Evolutionary conservation across 1,140 invertebrate genomes (phyloP).

Genomic region (Musca domestica): DNA sequence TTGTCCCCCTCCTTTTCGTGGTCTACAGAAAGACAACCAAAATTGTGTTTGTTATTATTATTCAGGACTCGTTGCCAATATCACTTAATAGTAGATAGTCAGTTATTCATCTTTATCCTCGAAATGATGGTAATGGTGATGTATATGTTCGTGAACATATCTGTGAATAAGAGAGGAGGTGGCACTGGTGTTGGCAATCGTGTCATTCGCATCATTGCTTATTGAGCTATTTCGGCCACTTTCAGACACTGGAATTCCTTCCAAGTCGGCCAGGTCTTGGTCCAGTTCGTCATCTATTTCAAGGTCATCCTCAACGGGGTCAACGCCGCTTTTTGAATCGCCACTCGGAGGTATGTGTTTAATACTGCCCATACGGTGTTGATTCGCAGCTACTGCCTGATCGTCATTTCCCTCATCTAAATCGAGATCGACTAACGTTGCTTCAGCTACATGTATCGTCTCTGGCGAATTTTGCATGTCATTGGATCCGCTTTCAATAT

Average conservation of each 20-base stretch:
- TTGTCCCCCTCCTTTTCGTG: no score
- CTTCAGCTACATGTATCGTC: background rate
- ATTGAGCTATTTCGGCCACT: constrained; percentile 24
- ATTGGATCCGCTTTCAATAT: background rate
- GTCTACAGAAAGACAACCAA: no score
- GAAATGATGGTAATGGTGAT: constrained; percentile 81
- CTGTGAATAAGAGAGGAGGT: constrained; percentile 52
- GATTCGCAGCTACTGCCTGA: background rate
- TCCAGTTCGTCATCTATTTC: constrained; percentile 27
- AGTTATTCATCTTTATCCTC: constrained; percentile 45
- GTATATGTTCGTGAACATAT: constrained; percentile 79
- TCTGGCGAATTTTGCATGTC: background rate
- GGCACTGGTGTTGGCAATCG: constrained; percentile 31
- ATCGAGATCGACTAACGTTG: background rate
- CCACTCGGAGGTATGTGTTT: background rate
- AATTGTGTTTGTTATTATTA: no score
- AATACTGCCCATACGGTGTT: background rate
- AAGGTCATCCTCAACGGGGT: background rate
- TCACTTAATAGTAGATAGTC: no score
- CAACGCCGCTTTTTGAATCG: background rate
- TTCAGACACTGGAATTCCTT: constrained; percentile 13
- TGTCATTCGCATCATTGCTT: constrained; percentile 5
- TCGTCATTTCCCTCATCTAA: background rate
- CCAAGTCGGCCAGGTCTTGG: constrained; percentile 38
- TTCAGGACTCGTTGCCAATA: no score